phyloP scores from a whole-genome alignment of 2,888 invertebrate genomes.

The Loripinus fragilis region DNA sequence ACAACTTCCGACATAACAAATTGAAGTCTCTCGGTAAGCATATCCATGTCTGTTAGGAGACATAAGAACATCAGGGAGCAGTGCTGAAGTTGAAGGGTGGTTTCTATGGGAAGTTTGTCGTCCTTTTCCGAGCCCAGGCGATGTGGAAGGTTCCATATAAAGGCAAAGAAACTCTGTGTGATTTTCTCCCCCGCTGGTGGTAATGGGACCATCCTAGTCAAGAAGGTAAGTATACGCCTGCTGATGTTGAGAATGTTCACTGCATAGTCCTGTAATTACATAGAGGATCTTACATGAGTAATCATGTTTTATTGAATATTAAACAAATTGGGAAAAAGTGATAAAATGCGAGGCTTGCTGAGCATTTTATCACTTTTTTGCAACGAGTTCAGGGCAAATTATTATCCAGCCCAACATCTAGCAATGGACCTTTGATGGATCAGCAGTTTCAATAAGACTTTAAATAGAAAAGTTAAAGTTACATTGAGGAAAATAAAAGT shows the following conservation, averaged over 20 bases:
- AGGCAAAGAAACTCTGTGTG: background rate
- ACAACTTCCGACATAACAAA: background rate
- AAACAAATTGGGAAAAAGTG: no score
- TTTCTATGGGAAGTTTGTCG: background rate
- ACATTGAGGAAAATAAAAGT: no score
- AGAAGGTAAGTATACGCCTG: background rate
- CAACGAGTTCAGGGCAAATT: no score
- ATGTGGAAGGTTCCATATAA: background rate
- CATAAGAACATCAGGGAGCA: background rate
- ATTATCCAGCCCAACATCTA: no score
- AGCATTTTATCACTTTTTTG: no score
- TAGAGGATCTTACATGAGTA: no score
- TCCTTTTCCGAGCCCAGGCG: background rate
- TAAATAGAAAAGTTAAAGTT: no score
- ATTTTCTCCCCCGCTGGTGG: constrained; percentile 3
- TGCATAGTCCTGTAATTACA: background rate
- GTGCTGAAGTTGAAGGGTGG: background rate
- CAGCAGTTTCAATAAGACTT: no score
- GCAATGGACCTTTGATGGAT: no score
- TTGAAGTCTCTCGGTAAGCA: background rate
- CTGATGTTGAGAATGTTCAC: background rate
- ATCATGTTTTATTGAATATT: no score
- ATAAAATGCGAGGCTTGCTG: no score
- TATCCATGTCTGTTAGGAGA: background rate
- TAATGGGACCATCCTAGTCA: background rate